Evolutionary conservation across 2,113 vertebrate species (phyloP).

Genomic region (Semnornis frantzii): DNA sequence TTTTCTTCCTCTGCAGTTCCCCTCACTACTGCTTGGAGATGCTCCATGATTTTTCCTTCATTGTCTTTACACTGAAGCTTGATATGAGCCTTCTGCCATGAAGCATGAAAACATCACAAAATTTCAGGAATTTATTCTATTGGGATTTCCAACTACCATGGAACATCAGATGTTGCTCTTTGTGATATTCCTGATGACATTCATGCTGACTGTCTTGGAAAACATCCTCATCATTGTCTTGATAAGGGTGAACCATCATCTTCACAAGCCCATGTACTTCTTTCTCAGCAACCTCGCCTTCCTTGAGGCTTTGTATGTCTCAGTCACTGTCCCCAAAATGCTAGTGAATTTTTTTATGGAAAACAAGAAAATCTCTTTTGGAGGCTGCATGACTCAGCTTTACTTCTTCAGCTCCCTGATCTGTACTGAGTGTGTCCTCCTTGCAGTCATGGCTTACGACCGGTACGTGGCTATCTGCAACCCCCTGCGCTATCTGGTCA

Average conservation of each 20-base stretch:
- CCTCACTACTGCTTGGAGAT: background rate
- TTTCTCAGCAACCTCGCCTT: constrained; percentile 50
- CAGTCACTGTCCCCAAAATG: constrained; percentile 42
- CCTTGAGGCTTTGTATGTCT: constrained; percentile 51
- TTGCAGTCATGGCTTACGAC: constrained; percentile 58
- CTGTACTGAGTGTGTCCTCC: constrained; percentile 36
- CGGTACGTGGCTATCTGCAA: constrained; percentile 45
- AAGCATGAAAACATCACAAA: background rate
- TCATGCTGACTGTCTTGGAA: constrained; percentile 34
- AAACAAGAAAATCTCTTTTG: constrained; percentile 4
- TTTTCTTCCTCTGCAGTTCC: background rate
- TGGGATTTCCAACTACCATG: constrained; percentile 16
- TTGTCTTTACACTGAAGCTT: background rate
- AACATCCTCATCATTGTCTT: constrained; percentile 17
- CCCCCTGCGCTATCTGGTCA: constrained; percentile 1
- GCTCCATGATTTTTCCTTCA: background rate
- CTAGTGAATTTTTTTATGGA: constrained; percentile 2
- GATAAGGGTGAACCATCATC: constrained; percentile 11
- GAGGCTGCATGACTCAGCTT: constrained; percentile 41
- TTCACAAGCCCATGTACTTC: constrained; percentile 60
- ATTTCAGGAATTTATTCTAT: background rate
- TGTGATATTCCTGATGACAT: constrained; percentile 17
- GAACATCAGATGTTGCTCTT: constrained; percentile 34
- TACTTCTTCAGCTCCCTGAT: constrained; percentile 44
- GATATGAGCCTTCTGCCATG: background rate